These are phyloP conservation scores for Oenanthe melanoleuca DNA, from an alignment of 2,113 vertebrate species.

Conservation along the genomic window DNA sequence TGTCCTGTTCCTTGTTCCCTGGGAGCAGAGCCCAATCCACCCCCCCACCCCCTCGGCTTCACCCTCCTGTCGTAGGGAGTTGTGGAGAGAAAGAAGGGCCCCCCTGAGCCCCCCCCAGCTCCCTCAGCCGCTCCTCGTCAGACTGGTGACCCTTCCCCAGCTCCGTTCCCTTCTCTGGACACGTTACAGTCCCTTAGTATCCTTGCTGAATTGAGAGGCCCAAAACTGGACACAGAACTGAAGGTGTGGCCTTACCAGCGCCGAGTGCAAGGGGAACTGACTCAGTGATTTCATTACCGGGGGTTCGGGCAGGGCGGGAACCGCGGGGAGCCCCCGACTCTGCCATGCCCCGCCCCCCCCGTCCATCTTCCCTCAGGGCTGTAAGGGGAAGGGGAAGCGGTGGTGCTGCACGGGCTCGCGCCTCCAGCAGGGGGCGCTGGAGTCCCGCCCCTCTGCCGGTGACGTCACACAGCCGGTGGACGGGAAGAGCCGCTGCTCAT, in stretches of 20 bases:
- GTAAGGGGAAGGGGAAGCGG: too few species aligned
- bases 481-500: background rate
- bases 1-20: background rate
- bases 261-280: background rate
- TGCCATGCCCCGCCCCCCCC: fast-evolving
- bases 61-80: background rate
- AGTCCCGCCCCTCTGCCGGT: background rate
- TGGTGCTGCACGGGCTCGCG: too few species aligned
- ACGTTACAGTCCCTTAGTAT: background rate
- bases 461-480: background rate
- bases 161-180: background rate
- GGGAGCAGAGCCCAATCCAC: background rate
- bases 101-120: background rate
- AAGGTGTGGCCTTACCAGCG: background rate
- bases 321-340: fast-evolving
- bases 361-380: background rate
- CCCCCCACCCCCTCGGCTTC: fast-evolving
- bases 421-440: background rate
- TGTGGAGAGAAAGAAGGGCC: background rate
- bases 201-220: background rate
- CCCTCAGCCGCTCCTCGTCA: background rate
- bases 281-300: background rate
- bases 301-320: background rate
- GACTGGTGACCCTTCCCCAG: background rate
- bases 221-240: background rate